phyloP scores from a whole-genome alignment of 2,888 invertebrate species.

The Heliothis peltigera region DNA sequence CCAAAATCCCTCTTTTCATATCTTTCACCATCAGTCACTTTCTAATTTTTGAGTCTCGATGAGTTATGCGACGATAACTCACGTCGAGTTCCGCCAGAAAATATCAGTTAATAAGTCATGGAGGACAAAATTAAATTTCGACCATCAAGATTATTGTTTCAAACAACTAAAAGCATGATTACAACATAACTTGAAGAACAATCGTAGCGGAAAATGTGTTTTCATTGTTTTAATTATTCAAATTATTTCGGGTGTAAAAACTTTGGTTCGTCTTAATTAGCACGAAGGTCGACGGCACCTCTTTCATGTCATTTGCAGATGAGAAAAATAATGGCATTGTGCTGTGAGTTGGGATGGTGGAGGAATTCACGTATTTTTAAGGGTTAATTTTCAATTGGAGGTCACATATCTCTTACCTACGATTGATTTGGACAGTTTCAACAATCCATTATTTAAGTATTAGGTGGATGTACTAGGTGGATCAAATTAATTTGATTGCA shows the following conservation, averaged over 20 bases:
- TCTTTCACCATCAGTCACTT: not conserved
- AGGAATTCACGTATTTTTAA: slow-evolving; percentile 12
- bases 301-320: slow-evolving; percentile 42
- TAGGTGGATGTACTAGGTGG: too few species aligned
- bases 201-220: slow-evolving; percentile 54
- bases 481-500: too few species aligned
- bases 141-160: not conserved
- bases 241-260: slow-evolving; percentile 56
- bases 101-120: not conserved
- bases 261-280: slow-evolving; percentile 53
- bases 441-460: too few species aligned
- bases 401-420: too few species aligned
- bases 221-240: slow-evolving; percentile 59
- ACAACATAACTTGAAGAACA: slow-evolving; percentile 17
- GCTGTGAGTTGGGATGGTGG: slow-evolving; percentile 2
- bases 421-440: too few species aligned
- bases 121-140: not conserved
- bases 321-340: slow-evolving; percentile 38
- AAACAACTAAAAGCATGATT: slow-evolving; percentile 18
- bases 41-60: not conserved
- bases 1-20: not conserved
- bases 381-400: slow-evolving; percentile 1
- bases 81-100: not conserved
- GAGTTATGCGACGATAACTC: not conserved
- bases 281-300: slow-evolving; percentile 11